These are phyloP conservation scores for Gorsachius magnificus DNA, from an alignment of 2,797 vertebrate genomes.

Conservation along the genomic window DNA sequence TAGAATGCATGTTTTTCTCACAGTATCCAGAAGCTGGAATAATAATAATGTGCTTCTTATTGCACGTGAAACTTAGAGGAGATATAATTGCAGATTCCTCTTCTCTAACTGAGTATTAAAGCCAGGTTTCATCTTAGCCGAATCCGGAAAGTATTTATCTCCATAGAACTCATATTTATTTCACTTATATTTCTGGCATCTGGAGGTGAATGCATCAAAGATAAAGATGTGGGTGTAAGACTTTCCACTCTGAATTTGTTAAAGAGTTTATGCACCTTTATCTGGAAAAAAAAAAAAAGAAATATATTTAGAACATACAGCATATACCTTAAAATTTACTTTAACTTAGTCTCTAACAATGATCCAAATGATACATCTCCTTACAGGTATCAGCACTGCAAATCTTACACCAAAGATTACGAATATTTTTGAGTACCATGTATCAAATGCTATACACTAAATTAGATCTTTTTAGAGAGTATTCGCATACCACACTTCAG, in stretches of 20 bases:
- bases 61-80: conserved; percentile 74
- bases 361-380: background rate
- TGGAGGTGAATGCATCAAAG: conserved; percentile 78
- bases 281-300: conserved; percentile 54
- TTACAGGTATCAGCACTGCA: background rate
- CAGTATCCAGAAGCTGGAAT: conserved; percentile 76
- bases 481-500: background rate
- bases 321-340: background rate
- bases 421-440: background rate
- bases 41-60: conserved; percentile 76
- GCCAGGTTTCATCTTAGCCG: conserved; percentile 76
- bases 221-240: conserved; percentile 78
- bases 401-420: background rate
- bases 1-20: conserved; percentile 71
- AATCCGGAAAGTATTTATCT: conserved; percentile 87
- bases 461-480: background rate
- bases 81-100: conserved; percentile 44
- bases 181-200: conserved; percentile 74
- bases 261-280: conserved; percentile 78
- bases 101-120: conserved; percentile 42
- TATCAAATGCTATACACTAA: background rate
- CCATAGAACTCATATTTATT: conserved; percentile 86
- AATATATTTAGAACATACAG: background rate
- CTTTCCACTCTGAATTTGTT: conserved; percentile 75
- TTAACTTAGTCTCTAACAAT: background rate